These are phyloP conservation scores for Lasioglossum zephyrum DNA, from an alignment of 2,888 invertebrate genomes.

Conservation along the genomic window DNA sequence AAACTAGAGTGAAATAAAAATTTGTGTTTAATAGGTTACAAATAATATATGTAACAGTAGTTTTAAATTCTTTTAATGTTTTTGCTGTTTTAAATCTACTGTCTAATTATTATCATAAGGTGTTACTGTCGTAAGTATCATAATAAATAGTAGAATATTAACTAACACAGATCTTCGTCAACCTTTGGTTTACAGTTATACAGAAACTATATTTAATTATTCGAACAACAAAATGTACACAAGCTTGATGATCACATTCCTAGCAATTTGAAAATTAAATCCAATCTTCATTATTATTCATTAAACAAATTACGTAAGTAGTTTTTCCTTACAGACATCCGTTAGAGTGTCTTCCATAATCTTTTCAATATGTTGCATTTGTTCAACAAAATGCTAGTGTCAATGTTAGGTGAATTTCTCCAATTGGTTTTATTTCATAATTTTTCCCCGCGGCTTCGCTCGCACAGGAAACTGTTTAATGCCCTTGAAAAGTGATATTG, in stretches of 20 bases:
- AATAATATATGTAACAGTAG: neutral
- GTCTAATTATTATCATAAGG: too few species aligned
- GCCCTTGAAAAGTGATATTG: too few species aligned
- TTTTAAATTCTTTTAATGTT: too few species aligned
- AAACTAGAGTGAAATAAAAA: too few species aligned
- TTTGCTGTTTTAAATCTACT: too few species aligned
- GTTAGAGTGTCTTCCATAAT: neutral
- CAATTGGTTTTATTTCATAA: neutral
- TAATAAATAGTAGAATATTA: too few species aligned
- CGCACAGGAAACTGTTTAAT: too few species aligned
- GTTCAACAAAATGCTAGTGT: neutral
- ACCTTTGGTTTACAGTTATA: neutral
- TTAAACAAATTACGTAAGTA: neutral
- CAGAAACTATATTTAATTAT: neutral
- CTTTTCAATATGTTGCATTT: neutral
- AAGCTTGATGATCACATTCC: neutral
- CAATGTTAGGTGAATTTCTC: neutral
- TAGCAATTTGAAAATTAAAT: neutral
- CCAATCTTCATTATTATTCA: too few species aligned
- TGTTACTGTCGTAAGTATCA: too few species aligned
- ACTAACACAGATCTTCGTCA: neutral
- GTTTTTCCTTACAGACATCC: neutral
- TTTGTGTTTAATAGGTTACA: too few species aligned
- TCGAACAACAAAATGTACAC: neutral
- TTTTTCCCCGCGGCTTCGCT: neutral